phyloP scores from a whole-genome alignment of 1,140 invertebrate genomes.

The Trichonephila clavipes region DNA sequence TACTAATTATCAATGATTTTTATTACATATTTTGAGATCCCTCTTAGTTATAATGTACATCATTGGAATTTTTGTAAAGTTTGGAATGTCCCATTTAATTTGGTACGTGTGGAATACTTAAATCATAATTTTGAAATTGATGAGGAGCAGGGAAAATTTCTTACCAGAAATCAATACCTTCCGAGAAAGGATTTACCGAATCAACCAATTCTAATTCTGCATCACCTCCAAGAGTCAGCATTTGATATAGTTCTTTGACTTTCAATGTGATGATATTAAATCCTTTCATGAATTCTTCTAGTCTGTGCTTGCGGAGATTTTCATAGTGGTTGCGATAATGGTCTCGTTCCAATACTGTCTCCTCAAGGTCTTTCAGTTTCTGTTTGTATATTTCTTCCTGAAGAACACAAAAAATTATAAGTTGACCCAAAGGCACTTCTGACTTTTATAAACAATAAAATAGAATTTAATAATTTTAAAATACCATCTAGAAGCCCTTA shows the following conservation, averaged over 20 bases:
- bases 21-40: too few relatives aligned
- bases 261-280: slow-evolving; percentile 94
- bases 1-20: too few relatives aligned
- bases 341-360: slow-evolving; percentile 89
- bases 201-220: slow-evolving; percentile 98
- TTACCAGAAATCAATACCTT: slow-evolving; percentile 96
- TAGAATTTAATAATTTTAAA: background rate
- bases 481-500: too few relatives aligned
- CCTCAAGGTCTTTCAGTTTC: slow-evolving; percentile 89
- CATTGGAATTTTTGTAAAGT: too few relatives aligned
- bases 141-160: background rate
- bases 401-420: background rate
- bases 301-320: slow-evolving; percentile 85
- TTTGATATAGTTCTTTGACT: slow-evolving; percentile 97
- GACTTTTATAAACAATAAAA: background rate
- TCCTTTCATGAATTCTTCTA: slow-evolving; percentile 93
- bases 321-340: slow-evolving; percentile 88
- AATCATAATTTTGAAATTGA: too few relatives aligned
- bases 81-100: too few relatives aligned
- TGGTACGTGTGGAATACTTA: too few relatives aligned
- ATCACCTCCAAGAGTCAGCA: slow-evolving; percentile 99
- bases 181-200: slow-evolving; percentile 96
- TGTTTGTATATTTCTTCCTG: slow-evolving; percentile 63
- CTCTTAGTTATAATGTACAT: too few relatives aligned
- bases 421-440: background rate